Conservation (phyloP, 2,797 vertebrate species). For the Notamacropus eugenii region DNA sequence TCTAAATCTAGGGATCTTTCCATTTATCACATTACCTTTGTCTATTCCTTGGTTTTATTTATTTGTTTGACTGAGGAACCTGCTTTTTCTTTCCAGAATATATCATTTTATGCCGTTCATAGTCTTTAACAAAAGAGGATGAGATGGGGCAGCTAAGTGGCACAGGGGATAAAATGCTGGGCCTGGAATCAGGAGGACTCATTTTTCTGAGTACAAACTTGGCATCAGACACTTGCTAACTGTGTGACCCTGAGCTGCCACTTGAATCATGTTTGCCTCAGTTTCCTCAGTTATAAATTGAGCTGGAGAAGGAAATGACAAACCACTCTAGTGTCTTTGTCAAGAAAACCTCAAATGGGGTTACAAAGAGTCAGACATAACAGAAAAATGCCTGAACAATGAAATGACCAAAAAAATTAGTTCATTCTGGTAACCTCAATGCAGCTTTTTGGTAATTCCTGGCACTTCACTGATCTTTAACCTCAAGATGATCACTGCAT, state of each 20-base stretch:
- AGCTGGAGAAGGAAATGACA: neutral
- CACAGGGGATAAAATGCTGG: neutral
- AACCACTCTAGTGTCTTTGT: neutral
- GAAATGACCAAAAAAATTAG: neutral
- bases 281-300: neutral
- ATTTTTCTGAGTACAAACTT: neutral
- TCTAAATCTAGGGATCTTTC: neutral
- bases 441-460: neutral
- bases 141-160: neutral
- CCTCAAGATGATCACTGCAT: neutral
- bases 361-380: neutral
- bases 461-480: neutral
- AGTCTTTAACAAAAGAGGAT: neutral
- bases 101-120: neutral
- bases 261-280: neutral
- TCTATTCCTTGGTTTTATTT: neutral
- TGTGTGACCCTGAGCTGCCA: neutral
- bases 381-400: neutral
- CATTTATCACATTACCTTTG: neutral
- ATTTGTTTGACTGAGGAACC: neutral
- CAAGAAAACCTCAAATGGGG: neutral
- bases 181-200: neutral
- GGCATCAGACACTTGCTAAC: neutral
- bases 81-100: neutral
- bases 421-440: neutral